Conservation (phyloP, 64 coral and sea anemone genomes). For the Porites australiensis region DNA sequence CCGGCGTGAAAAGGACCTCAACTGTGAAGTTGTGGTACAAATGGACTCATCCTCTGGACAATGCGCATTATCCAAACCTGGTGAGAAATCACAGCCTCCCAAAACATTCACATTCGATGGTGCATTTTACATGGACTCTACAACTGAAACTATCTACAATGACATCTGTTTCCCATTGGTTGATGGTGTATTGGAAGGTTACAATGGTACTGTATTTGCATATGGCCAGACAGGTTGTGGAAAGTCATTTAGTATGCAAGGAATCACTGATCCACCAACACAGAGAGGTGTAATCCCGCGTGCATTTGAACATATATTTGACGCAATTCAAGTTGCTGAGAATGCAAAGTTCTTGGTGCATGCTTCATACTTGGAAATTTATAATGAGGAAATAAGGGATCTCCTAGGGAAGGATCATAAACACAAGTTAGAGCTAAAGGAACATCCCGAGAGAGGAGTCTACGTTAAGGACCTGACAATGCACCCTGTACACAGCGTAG, state of each 20-base stretch:
- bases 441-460: constrained; percentile 94
- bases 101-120: constrained; percentile 99
- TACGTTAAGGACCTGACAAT: constrained; percentile 94
- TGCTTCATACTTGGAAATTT: constrained; percentile 99
- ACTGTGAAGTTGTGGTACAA: constrained; percentile 89
- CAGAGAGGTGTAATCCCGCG: constrained; percentile 94
- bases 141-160: constrained; percentile 97
- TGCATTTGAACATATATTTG: constrained; percentile 99
- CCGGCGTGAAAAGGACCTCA: constrained; percentile 93
- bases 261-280: constrained; percentile 92
- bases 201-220: constrained; percentile 99
- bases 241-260: constrained; percentile 96
- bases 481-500: constrained; percentile 81
- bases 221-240: constrained; percentile 99
- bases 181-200: constrained; percentile 94
- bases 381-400: constrained; percentile 99
- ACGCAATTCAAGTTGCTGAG: constrained; percentile 92
- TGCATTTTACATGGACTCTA: constrained; percentile 92
- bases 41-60: constrained; percentile 92
- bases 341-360: constrained; percentile 95
- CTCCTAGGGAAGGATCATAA: constrained; percentile 98
- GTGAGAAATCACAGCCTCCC: constrained; percentile 84
- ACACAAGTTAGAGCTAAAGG: constrained; percentile 90
- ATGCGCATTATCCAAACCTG: constrained; percentile 88
- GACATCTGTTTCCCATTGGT: constrained; percentile 98